phyloP scores from a whole-genome alignment of 2,888 invertebrate genomes.

The Antheraea yamamai region DNA sequence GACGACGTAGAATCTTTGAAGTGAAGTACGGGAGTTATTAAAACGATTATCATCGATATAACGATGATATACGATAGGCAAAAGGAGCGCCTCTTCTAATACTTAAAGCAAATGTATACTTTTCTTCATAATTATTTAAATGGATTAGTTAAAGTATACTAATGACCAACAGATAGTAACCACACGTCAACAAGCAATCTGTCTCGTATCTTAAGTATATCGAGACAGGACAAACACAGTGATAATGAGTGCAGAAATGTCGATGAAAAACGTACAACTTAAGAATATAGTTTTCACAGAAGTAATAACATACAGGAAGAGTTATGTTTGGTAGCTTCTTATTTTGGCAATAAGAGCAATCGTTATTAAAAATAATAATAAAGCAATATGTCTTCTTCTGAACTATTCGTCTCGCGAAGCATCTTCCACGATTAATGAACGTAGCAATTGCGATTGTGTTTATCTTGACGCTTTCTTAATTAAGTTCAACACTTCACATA shows the following conservation, averaged over 20 bases:
- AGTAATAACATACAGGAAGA: background rate
- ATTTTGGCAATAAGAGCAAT: too few relatives aligned
- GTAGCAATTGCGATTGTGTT: background rate
- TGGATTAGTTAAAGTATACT: background rate
- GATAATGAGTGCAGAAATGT: background rate
- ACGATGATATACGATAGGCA: too few relatives aligned
- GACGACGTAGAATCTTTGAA: too few relatives aligned
- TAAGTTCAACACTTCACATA: background rate
- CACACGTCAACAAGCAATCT: background rate
- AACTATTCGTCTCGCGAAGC: too few relatives aligned
- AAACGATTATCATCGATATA: too few relatives aligned
- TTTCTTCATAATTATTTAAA: too few relatives aligned
- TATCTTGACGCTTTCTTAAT: background rate
- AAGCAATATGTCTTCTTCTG: too few relatives aligned
- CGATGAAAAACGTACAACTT: background rate
- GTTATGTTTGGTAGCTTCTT: too few relatives aligned
- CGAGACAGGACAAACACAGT: background rate
- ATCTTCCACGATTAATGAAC: background rate
- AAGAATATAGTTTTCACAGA: background rate
- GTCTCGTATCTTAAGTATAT: background rate
- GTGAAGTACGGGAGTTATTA: too few relatives aligned
- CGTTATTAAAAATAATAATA: too few relatives aligned
- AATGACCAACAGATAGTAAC: background rate
- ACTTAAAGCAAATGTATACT: too few relatives aligned
- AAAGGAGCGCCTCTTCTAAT: too few relatives aligned